phyloP scores from a whole-genome alignment of 2,797 vertebrate genomes.

The Apogon hyalosoma region DNA sequence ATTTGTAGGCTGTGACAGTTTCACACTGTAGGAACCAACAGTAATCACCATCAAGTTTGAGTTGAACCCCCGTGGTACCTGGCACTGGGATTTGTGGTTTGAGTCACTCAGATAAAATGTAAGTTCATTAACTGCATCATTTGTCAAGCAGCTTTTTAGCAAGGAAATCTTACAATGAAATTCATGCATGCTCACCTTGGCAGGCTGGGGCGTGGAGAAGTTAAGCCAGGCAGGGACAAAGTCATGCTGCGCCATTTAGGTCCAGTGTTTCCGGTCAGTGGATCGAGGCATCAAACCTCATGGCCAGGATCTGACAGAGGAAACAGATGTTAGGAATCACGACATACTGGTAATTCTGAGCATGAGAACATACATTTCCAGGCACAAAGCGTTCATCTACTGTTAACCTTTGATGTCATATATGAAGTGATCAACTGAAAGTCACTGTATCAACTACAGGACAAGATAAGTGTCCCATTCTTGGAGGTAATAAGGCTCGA shows the following conservation, averaged over 20 bases:
- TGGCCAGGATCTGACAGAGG: slow-evolving; percentile 92
- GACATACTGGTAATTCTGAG: neutral
- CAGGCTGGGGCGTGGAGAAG: slow-evolving; percentile 99
- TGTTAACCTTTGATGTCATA: slow-evolving; percentile 14
- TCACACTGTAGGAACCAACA: no score
- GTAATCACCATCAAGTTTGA: no score
- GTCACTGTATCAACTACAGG: slow-evolving; percentile 32
- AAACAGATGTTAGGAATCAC: neutral
- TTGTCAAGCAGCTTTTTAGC: no score
- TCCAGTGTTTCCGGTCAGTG: slow-evolving; percentile 99
- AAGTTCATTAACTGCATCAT: no score
- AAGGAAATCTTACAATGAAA: no score
- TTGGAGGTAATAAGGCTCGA: slow-evolving; percentile 60
- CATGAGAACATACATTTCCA: neutral
- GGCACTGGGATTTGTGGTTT: no score
- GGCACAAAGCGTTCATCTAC: neutral
- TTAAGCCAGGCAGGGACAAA: slow-evolving; percentile 99
- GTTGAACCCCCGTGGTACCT: no score
- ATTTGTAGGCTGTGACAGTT: no score
- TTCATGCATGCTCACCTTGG: slow-evolving; percentile 87
- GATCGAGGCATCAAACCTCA: slow-evolving; percentile 99
- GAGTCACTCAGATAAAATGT: no score
- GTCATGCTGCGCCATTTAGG: slow-evolving; percentile 99
- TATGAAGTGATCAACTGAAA: slow-evolving; percentile 25
- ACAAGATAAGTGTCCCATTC: slow-evolving; percentile 46